Evolutionary conservation across 2,888 invertebrate species (phyloP), one percentile per base, ranked within the genome.

Genomic region (Flexamia atlantica): DNA sequence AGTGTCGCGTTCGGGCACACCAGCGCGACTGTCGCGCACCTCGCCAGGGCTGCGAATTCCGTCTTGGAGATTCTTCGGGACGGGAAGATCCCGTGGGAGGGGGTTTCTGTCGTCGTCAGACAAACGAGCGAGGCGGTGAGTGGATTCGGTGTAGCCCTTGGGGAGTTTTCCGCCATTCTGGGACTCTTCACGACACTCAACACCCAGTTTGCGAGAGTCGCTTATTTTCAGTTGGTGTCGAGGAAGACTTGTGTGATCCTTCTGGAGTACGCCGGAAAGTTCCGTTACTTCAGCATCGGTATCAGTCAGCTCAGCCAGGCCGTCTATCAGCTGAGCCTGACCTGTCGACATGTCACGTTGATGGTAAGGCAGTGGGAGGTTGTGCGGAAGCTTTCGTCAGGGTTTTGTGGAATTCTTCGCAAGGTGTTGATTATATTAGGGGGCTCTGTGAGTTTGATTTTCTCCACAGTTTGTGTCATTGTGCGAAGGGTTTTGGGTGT

Each of bases 1-100:
- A 82, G 82, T 70, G 32, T 70, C 4, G 82, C 82, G 30, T 82
- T 82, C 25, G 4, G 82, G 10, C 82, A 82, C 46, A 20, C 50
- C 70, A 28, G 50, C 28, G 46, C 68, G n/a, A 82, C 82, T 0
- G 68, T 70, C 28, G 40, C 12, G 30, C 50, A 82, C 20, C 53
- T 82, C 30, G 20, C 50, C 0, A 50, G n/a, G 12, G 70, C 46
- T 30, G 30, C 23, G 3, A 50, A 32, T 12, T 17, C 46, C 9
- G 12, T 82, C 4, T 25, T 32, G 5, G 9, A 10, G 9, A 12
- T 17, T 1, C 23, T 82, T 0, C 46, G 72, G 12, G 50, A 30
- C 23, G 50, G 46, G 42, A 50, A 28, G 32, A 76, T 76, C 5
- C 32, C 70, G n/a, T 50, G 46, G 70, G 70, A 42, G 0, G 9